Percentiles rank a stretch among this genome's conserved stretches.
Conservation (phyloP, 2,113 vertebrate species). For the Ploceus nigricollis region DNA sequence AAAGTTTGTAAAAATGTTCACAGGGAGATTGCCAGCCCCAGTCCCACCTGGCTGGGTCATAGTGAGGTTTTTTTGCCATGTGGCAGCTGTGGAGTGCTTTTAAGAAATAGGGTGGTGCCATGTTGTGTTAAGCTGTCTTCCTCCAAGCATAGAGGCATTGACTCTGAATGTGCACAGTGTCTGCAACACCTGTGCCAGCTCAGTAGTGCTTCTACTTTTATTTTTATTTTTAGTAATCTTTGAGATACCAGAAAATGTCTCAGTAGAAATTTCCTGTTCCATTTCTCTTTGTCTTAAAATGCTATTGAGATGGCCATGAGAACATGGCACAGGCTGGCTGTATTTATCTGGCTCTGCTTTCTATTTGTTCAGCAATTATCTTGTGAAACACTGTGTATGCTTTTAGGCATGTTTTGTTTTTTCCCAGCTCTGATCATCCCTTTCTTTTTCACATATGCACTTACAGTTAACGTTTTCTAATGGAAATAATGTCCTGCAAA, state of each 20-base stretch:
- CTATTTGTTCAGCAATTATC: conserved; percentile 12
- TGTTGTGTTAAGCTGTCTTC: not conserved
- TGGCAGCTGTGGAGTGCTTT: not conserved
- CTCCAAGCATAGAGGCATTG: not conserved
- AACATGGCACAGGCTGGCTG: rapidly evolving
- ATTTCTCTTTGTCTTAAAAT: not conserved
- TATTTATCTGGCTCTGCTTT: conserved; percentile 3
- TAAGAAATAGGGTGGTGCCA: not conserved
- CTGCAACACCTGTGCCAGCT: not conserved
- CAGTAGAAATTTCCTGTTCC: not conserved
- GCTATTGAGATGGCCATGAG: not conserved
- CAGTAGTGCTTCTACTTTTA: not conserved
- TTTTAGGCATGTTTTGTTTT: not conserved
- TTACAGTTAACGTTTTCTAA: not conserved
- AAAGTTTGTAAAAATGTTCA: not conserved
- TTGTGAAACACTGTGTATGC: not conserved
- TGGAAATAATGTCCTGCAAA: not conserved
- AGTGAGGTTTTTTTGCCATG: not conserved
- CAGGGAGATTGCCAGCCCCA: not conserved
- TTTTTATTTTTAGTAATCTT: not conserved
- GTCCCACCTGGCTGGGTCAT: not conserved
- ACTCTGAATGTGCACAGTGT: not conserved
- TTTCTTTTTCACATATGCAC: not conserved
- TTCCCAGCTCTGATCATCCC: not conserved
- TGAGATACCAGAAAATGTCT: not conserved